Conservation (phyloP, 2,113 vertebrate genomes). For the Todiramphus saurophagus region DNA sequence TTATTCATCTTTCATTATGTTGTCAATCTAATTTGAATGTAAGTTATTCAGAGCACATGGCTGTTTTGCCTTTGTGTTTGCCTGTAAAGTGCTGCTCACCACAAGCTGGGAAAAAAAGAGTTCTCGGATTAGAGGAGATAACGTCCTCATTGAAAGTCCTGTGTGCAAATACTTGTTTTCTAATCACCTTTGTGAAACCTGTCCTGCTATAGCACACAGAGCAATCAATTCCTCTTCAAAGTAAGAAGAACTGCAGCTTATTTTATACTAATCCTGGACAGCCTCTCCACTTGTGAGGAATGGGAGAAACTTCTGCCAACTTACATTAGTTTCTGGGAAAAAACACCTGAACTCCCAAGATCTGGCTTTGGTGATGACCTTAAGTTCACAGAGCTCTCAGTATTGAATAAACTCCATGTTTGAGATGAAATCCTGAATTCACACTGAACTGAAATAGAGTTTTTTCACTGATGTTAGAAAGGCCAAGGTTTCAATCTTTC, state of each 20-base stretch:
- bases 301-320: not conserved
- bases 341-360: not conserved
- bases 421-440: constrained; percentile 15
- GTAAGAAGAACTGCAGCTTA: not conserved
- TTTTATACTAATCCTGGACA: not conserved
- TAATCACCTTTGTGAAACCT: constrained; percentile 33
- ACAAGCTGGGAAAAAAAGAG: not conserved
- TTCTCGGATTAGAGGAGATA: constrained; percentile 13
- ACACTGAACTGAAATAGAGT: constrained; percentile 8
- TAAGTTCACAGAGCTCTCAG: not conserved
- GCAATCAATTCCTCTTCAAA: constrained; percentile 4
- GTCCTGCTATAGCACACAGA: not conserved
- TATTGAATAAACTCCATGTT: not conserved
- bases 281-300: not conserved
- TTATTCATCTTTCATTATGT: constrained; percentile 53
- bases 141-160: not conserved
- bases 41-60: not conserved
- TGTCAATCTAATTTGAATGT: constrained; percentile 60
- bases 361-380: constrained; percentile 6
- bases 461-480: not conserved
- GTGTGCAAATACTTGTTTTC: constrained; percentile 8
- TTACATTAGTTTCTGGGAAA: not conserved
- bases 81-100: not conserved
- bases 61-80: constrained; percentile 40
- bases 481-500: not conserved